A percentile compares a stretch with the other conserved stretches of the same genome.
Evolutionary conservation across 2,113 vertebrate species (phyloP).

Genomic region (Nothobranchius kuhntae): DNA sequence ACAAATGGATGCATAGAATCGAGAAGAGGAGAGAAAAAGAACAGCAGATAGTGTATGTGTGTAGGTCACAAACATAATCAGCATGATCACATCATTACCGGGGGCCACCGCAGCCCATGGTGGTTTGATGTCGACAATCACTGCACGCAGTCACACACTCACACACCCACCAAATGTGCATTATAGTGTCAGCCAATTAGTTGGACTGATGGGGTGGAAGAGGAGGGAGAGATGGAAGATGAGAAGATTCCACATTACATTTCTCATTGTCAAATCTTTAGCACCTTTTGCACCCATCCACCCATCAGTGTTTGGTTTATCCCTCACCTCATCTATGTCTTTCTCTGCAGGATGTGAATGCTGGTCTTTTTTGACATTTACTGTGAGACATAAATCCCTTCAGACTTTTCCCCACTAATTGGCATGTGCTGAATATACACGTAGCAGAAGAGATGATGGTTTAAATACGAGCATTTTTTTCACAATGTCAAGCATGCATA

Average conservation of each 20-base stretch:
- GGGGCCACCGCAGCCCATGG: constrained; percentile 34
- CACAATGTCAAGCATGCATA: not conserved
- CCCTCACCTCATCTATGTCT: not conserved
- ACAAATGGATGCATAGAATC: constrained; percentile 7
- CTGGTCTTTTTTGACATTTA: constrained; percentile 44
- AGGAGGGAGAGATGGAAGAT: constrained; percentile 8
- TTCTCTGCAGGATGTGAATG: constrained; percentile 8
- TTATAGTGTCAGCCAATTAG: constrained; percentile 61
- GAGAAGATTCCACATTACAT: constrained; percentile 44
- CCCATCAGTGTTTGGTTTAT: constrained; percentile 62
- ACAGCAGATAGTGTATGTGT: constrained; percentile 11
- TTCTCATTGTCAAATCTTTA: constrained; percentile 62
- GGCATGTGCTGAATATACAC: constrained; percentile 8
- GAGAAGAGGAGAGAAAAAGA: not conserved
- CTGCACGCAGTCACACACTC: not conserved
- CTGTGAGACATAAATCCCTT: constrained; percentile 8
- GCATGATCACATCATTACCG: constrained; percentile 33
- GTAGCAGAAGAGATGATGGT: constrained; percentile 3
- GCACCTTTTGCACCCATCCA: constrained; percentile 34
- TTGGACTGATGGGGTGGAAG: constrained; percentile 23
- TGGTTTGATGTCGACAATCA: constrained; percentile 54
- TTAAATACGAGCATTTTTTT: constrained; percentile 4
- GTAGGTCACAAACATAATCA: constrained; percentile 25
- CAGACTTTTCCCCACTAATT: constrained; percentile 42
- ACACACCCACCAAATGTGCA: constrained; percentile 19